Percentiles rank a stretch among this genome's conserved stretches.
phyloP scores from a whole-genome alignment of 2,797 vertebrate genomes.

The Carduelis carduelis region DNA sequence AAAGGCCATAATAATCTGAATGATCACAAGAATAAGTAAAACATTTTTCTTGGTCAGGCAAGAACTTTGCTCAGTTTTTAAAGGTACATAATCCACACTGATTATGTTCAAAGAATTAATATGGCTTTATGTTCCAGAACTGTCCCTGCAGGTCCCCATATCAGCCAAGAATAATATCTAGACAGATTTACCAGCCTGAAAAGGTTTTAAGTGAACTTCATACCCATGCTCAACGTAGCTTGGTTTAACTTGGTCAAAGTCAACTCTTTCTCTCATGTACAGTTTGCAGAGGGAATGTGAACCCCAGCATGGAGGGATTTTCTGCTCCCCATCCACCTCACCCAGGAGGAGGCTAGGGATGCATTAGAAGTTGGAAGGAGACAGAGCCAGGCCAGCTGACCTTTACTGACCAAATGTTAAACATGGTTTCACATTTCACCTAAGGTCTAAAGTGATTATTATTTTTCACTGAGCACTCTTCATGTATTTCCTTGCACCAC shows the following conservation, averaged over 20 bases:
- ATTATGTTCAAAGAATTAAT: constrained; percentile 8
- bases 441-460: background rate
- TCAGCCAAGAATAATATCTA: background rate
- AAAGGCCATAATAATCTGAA: background rate
- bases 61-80: background rate
- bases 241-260: background rate
- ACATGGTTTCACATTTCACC: background rate
- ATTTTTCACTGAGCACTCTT: background rate
- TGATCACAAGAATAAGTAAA: background rate
- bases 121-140: background rate
- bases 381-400: background rate
- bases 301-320: background rate
- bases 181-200: background rate
- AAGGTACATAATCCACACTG: background rate
- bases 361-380: background rate
- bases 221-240: background rate
- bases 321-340: background rate
- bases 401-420: background rate
- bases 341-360: background rate
- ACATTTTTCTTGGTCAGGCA: background rate
- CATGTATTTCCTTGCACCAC: background rate
- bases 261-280: background rate
- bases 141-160: background rate
- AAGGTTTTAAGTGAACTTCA: background rate
- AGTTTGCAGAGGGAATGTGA: background rate